Conservation (phyloP, 2,113 vertebrate genomes). For the Noturus placidus region DNA sequence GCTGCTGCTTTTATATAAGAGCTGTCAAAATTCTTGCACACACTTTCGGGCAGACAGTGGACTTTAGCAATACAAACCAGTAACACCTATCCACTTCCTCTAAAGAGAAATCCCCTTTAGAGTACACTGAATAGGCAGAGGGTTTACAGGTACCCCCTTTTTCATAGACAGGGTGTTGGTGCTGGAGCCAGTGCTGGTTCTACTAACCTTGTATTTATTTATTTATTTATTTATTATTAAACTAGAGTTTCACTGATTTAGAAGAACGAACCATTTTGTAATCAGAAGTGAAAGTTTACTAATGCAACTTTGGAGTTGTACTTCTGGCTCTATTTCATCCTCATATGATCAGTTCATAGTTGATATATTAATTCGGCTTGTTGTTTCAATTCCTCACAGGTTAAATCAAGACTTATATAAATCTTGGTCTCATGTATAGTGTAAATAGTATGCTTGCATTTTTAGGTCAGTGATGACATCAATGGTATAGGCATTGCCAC, state of each 20-base stretch:
- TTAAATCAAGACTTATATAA: not conserved
- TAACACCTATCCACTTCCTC: slow-evolving; percentile 32
- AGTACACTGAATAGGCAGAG: not conserved
- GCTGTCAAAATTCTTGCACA: slow-evolving; percentile 8
- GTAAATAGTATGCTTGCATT: not conserved
- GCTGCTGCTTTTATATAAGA: slow-evolving; percentile 45
- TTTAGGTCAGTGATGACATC: not conserved
- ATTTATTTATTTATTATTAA: not conserved
- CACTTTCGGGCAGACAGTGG: slow-evolving; percentile 10
- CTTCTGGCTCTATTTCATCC: not conserved
- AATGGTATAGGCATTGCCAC: not conserved
- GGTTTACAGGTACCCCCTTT: not conserved
- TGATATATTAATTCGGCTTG: not conserved
- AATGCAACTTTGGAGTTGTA: not conserved
- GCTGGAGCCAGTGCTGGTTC: not conserved
- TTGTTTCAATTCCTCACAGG: not conserved
- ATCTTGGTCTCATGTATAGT: not conserved
- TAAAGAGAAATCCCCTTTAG: slow-evolving; percentile 26
- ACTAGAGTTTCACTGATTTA: not conserved
- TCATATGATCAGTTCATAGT: not conserved
- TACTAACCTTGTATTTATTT: not conserved
- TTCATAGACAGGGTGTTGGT: not conserved
- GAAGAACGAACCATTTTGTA: not conserved
- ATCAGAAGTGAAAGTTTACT: not conserved
- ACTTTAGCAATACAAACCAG: not conserved